A percentile compares a stretch with the other conserved stretches of the same genome.
Conservation (phyloP, 2,797 vertebrate species). For the Rhodeus uyekii region DNA sequence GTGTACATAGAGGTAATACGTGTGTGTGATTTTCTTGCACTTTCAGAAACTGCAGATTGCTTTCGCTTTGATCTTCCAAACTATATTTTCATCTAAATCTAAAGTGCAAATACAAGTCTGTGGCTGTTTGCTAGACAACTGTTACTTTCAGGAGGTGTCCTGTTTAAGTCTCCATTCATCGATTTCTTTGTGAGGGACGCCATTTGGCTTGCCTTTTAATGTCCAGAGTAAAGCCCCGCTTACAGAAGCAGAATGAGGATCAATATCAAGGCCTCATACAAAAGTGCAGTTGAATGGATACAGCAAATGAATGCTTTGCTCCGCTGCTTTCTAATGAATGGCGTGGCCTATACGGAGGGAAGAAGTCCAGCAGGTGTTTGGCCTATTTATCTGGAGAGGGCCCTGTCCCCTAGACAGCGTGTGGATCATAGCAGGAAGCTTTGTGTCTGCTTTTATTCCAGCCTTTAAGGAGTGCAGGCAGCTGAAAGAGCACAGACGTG, state of each 20-base stretch:
- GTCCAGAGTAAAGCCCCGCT: conserved; percentile 47
- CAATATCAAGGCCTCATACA: conserved; percentile 63
- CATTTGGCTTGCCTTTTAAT: conserved; percentile 53
- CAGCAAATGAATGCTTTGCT: conserved; percentile 72
- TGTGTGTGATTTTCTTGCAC: background rate
- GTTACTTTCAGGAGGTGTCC: conserved; percentile 40
- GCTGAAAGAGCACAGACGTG: conserved; percentile 81
- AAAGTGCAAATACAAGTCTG: conserved; percentile 17
- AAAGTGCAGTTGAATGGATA: conserved; percentile 72
- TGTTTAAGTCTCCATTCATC: conserved; percentile 39
- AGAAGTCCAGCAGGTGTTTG: conserved; percentile 84
- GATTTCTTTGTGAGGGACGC: conserved; percentile 29
- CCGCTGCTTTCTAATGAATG: conserved; percentile 72
- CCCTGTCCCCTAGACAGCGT: conserved; percentile 73
- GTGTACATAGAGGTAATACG: background rate
- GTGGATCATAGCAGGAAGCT: conserved; percentile 85
- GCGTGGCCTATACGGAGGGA: conserved; percentile 74
- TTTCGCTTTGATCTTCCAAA: conserved; percentile 15
- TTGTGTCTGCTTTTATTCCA: conserved; percentile 85
- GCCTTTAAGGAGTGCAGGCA: conserved; percentile 75
- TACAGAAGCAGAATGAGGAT: conserved; percentile 54
- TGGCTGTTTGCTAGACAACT: conserved; percentile 30
- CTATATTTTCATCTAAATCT: background rate
- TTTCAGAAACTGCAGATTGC: background rate
- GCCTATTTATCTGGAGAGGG: conserved; percentile 79